Evolutionary conservation across 2,797 vertebrate species (phyloP).

Genomic region (Pristis pectinata): DNA sequence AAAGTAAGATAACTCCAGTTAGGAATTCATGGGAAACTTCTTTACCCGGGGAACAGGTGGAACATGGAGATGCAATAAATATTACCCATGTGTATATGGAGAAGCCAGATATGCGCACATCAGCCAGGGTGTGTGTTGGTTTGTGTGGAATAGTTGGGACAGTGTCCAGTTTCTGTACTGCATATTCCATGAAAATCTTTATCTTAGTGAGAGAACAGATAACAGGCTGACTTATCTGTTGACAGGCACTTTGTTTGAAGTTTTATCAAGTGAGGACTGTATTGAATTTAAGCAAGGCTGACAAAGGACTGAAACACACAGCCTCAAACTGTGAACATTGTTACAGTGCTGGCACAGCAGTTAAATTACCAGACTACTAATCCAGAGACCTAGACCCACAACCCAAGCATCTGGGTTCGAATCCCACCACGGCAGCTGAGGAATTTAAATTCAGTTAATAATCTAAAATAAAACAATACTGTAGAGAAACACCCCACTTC

Average conservation of each 20-base stretch:
- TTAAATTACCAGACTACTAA: no score
- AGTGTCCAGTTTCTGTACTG: neutral
- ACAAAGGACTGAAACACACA: neutral
- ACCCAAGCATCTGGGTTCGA: no score
- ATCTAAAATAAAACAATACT: no score
- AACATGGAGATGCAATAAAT: neutral
- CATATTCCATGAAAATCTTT: neutral
- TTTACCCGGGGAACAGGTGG: neutral
- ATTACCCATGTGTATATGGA: neutral
- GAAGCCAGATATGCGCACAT: neutral
- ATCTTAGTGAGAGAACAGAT: neutral
- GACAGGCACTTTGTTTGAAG: neutral
- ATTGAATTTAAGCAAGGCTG: neutral
- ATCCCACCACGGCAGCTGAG: no score
- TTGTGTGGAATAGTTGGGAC: neutral
- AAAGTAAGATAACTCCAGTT: neutral
- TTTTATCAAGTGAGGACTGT: neutral
- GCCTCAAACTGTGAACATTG: neutral
- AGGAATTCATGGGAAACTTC: neutral
- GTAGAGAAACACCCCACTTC: no score
- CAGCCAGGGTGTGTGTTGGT: neutral
- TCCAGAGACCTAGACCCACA: no score
- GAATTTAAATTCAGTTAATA: no score
- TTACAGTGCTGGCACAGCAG: no score
- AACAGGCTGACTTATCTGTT: neutral